Conservation (phyloP, 2,113 vertebrate genomes). For the Tenrec ecaudatus region DNA sequence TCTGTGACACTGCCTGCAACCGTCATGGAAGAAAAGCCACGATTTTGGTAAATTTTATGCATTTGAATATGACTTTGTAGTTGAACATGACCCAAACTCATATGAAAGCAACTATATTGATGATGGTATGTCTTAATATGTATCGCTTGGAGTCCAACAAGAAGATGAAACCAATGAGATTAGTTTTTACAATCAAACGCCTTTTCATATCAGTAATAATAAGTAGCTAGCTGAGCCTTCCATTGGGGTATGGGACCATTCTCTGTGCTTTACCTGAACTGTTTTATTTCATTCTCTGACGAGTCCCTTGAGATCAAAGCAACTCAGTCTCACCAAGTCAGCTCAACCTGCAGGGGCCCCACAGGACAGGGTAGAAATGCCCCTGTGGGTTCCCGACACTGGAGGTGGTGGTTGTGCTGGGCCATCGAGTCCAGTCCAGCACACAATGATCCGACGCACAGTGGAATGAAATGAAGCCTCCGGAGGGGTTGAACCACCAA, state of each 20-base stretch:
- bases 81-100: constrained; percentile 5
- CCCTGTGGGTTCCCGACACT: no score
- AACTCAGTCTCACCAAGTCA: no score
- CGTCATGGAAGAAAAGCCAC: neutral
- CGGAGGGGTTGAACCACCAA: no score
- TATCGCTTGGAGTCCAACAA: constrained; percentile 28
- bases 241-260: neutral
- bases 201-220: constrained; percentile 32
- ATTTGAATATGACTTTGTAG: constrained; percentile 33
- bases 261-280: neutral
- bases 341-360: no score
- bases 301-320: neutral
- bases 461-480: no score
- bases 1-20: constrained; percentile 7
- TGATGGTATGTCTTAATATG: neutral
- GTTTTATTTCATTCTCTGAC: neutral
- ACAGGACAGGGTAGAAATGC: no score
- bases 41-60: neutral
- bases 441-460: no score
- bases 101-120: constrained; percentile 19
- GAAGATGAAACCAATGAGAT: neutral
- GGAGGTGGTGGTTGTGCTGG: no score
- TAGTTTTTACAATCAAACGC: neutral
- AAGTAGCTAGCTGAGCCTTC: neutral
- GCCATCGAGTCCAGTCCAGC: no score